Conservation (phyloP, 2,113 vertebrate species). For the Rhadina sibilatrix region DNA sequence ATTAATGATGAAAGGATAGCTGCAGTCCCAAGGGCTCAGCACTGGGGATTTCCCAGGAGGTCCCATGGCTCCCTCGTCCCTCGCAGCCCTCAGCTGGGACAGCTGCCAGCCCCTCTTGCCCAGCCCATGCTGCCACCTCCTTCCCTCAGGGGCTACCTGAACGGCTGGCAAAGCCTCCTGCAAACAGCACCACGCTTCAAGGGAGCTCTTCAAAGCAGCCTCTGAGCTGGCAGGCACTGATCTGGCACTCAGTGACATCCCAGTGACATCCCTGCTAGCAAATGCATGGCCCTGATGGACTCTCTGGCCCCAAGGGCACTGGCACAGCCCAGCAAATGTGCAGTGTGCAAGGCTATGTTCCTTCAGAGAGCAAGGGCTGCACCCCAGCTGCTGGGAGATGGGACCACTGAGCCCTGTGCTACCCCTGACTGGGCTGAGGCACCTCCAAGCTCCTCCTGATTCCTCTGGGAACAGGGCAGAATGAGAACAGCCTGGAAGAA, state of each 20-base stretch:
- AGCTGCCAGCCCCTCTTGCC: rapidly evolving
- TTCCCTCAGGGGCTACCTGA: neutral
- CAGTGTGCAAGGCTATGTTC: neutral
- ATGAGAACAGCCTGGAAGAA: neutral
- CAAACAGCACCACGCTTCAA: neutral
- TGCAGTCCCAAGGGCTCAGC: neutral
- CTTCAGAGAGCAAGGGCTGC: neutral
- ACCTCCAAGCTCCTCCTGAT: neutral
- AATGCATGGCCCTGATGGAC: rapidly evolving
- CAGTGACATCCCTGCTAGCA: neutral
- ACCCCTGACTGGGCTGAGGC: rapidly evolving
- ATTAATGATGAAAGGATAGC: neutral
- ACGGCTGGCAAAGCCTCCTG: neutral
- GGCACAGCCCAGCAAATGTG: neutral
- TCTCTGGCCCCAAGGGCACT: neutral
- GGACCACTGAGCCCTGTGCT: neutral
- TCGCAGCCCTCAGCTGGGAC: neutral
- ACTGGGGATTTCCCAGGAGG: neutral
- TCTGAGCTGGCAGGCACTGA: neutral
- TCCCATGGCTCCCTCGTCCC: neutral
- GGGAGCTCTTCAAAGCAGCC: neutral
- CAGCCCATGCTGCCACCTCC: rapidly evolving
- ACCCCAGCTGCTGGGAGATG: neutral
- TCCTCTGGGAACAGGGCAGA: neutral
- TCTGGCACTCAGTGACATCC: neutral